A percentile compares a stretch with the other conserved stretches of the same genome.
Conservation (phyloP, 2,113 vertebrate genomes). For the Neotragus pygmaeus region DNA sequence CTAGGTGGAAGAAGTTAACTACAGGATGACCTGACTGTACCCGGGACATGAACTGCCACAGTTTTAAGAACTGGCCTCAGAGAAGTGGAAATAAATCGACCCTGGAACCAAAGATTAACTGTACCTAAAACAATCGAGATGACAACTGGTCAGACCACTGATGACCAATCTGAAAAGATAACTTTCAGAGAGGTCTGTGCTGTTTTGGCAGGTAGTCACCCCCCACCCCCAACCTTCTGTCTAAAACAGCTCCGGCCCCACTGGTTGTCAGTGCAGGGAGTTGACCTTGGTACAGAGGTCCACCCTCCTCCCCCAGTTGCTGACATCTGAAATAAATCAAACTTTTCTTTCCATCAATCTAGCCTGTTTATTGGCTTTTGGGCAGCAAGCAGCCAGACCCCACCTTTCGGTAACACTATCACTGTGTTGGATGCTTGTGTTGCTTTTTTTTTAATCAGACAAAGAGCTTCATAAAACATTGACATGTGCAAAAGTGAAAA, state of each 20-base stretch:
- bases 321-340: background rate
- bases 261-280: background rate
- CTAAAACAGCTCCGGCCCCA: background rate
- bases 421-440: accelerated
- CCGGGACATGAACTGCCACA: background rate
- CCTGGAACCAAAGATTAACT: background rate
- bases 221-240: background rate
- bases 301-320: background rate
- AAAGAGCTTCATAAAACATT: background rate
- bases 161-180: background rate
- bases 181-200: background rate
- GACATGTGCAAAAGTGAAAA: background rate
- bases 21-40: background rate
- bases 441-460: background rate
- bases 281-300: background rate
- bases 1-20: background rate
- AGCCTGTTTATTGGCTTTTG: background rate
- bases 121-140: background rate
- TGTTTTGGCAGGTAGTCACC: background rate
- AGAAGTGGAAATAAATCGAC: background rate
- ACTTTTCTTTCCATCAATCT: background rate
- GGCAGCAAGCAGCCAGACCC: background rate
- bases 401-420: background rate
- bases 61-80: background rate
- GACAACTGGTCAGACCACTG: background rate